Percentiles rank a stretch among this genome's conserved stretches.
These are phyloP conservation scores for Salpingus planirostris DNA, from an alignment of 2,888 invertebrate genomes.

Conservation along the genomic window DNA sequence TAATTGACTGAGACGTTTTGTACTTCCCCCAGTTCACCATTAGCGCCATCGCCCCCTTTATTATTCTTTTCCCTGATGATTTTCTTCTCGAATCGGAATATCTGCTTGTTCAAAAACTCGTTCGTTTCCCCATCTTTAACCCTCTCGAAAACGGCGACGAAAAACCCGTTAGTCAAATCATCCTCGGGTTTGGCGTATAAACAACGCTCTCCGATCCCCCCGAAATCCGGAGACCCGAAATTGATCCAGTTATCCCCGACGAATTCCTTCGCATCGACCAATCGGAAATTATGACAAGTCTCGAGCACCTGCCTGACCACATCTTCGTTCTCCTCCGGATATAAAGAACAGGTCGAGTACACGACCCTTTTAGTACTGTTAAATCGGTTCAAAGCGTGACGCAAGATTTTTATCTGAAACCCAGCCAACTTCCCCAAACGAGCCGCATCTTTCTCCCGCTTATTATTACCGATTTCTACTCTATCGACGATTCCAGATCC, in stretches of 20 bases:
- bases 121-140: slow-evolving; percentile 41
- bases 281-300: slow-evolving; percentile 49
- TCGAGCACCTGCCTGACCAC: slow-evolving; percentile 68
- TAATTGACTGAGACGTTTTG: not conserved
- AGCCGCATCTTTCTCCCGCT: slow-evolving; percentile 27
- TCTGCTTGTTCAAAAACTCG: slow-evolving; percentile 25
- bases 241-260: slow-evolving; percentile 60
- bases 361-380: slow-evolving; percentile 78
- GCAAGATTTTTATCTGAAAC: slow-evolving; percentile 74
- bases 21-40: not conserved
- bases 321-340: slow-evolving; percentile 86
- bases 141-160: slow-evolving; percentile 82
- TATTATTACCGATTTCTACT: slow-evolving; percentile 35
- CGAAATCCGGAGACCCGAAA: slow-evolving; percentile 56
- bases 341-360: slow-evolving; percentile 93
- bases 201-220: slow-evolving; percentile 62
- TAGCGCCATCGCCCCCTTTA: not conserved
- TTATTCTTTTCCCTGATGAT: slow-evolving; percentile 1
- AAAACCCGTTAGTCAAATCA: slow-evolving; percentile 89
- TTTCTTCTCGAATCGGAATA: slow-evolving; percentile 13
- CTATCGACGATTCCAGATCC: too few species aligned
- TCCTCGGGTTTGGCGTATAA: slow-evolving; percentile 66
- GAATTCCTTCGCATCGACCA: slow-evolving; percentile 52
- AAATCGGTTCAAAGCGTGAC: slow-evolving; percentile 76
- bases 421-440: slow-evolving; percentile 61